A percentile compares a stretch with the other conserved stretches of the same genome.
Evolutionary conservation across 1,140 invertebrate genomes (phyloP).

Genomic region (Stenopsyche tienmushanensis): DNA sequence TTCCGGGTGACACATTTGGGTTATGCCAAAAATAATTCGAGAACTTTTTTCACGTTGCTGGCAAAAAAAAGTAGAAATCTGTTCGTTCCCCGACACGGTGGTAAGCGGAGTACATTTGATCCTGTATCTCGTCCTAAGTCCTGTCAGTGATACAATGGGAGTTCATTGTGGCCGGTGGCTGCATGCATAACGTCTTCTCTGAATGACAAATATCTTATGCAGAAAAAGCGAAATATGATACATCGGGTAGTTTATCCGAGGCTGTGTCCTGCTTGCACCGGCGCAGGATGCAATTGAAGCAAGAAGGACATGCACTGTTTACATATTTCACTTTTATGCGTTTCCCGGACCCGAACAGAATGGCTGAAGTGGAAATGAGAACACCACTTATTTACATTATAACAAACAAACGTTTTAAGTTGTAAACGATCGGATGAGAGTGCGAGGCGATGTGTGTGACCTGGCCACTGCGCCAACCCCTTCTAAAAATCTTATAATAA

Average conservation of each 20-base stretch:
- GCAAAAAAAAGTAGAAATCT: too few species aligned
- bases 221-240: background rate
- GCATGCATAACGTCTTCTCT: background rate
- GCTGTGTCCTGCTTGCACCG: background rate
- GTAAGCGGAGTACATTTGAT: too few species aligned
- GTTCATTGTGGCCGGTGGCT: background rate
- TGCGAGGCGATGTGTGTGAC: slow-evolving; percentile 24
- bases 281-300: background rate
- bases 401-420: slow-evolving; percentile 36
- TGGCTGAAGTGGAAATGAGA: background rate
- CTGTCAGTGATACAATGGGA: background rate
- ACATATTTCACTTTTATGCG: background rate
- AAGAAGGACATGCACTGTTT: too few species aligned
- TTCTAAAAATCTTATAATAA: background rate
- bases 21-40: too few species aligned
- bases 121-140: background rate
- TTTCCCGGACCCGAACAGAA: background rate
- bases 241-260: background rate
- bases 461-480: slow-evolving; percentile 10
- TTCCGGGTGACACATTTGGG: too few species aligned
- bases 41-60: too few species aligned
- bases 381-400: slow-evolving; percentile 29
- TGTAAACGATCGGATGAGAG: slow-evolving; percentile 32
- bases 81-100: too few species aligned
- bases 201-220: background rate